These are phyloP conservation scores for Sebastes minor DNA, from an alignment of 2,797 vertebrate genomes.

Conservation along the genomic window DNA sequence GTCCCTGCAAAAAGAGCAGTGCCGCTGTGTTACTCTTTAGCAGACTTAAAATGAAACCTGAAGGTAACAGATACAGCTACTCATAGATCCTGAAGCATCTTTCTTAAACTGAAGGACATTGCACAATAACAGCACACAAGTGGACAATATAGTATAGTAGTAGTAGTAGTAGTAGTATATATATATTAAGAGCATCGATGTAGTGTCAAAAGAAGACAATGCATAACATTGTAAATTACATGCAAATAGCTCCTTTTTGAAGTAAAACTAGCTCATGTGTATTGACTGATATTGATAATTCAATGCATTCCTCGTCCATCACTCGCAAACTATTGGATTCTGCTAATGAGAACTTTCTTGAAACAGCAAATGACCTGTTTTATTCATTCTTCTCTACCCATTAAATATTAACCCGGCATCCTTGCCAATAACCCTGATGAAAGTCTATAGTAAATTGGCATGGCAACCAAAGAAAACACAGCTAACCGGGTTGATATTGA, in stretches of 20 bases:
- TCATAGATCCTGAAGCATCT: neutral
- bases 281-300: slow-evolving; percentile 19
- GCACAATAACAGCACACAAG: neutral
- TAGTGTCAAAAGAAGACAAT: neutral
- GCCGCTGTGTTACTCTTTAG: neutral
- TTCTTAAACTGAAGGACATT: neutral
- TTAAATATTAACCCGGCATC: slow-evolving; percentile 62
- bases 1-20: neutral
- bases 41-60: neutral
- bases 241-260: no score
- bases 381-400: slow-evolving; percentile 13
- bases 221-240: neutral
- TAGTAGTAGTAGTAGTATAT: no score
- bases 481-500: slow-evolving; percentile 64
- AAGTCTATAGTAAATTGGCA: slow-evolving; percentile 59
- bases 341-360: slow-evolving; percentile 47
- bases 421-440: slow-evolving; percentile 67
- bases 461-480: slow-evolving; percentile 54
- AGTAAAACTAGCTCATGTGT: neutral
- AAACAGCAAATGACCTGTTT: slow-evolving; percentile 44
- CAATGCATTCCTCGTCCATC: slow-evolving; percentile 7
- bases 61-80: neutral
- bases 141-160: neutral
- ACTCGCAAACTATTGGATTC: slow-evolving; percentile 36
- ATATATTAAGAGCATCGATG: neutral